phyloP scores from a whole-genome alignment of 1,140 invertebrate genomes.

The Bombus waltoni region DNA sequence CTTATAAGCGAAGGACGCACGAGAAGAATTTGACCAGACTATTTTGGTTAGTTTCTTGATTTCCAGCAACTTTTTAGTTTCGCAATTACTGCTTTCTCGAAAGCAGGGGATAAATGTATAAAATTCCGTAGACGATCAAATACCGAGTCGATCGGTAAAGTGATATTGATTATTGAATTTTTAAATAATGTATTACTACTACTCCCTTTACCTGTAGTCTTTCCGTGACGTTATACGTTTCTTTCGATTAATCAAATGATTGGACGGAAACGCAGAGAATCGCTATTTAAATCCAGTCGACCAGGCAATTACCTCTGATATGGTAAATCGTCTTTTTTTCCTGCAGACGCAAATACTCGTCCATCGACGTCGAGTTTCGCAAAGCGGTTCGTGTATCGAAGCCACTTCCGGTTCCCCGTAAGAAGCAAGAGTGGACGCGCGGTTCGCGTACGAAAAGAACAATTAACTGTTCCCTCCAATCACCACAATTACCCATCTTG shows the following conservation, averaged over 20 bases:
- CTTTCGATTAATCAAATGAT: background rate
- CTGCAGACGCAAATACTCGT: background rate
- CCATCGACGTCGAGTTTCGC: background rate
- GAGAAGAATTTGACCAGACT: too few species aligned
- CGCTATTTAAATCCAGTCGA: background rate
- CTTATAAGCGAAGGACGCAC: too few species aligned
- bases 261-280: background rate
- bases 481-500: conserved; percentile 30
- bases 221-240: background rate
- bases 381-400: background rate
- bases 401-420: conserved; percentile 17
- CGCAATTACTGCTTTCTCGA: too few species aligned
- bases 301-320: conserved; percentile 1
- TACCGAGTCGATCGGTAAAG: too few species aligned
- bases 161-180: too few species aligned
- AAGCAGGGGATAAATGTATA: too few species aligned
- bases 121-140: too few species aligned
- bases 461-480: conserved; percentile 46
- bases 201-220: too few species aligned
- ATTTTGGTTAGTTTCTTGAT: too few species aligned
- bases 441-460: conserved; percentile 24
- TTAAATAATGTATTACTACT: too few species aligned
- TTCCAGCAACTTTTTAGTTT: too few species aligned
- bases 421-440: background rate
- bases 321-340: background rate